A percentile compares a stretch with the other conserved stretches of the same genome.
Evolutionary conservation across 2,888 invertebrate species (phyloP).

Genomic region (Ophion obscuratus): DNA sequence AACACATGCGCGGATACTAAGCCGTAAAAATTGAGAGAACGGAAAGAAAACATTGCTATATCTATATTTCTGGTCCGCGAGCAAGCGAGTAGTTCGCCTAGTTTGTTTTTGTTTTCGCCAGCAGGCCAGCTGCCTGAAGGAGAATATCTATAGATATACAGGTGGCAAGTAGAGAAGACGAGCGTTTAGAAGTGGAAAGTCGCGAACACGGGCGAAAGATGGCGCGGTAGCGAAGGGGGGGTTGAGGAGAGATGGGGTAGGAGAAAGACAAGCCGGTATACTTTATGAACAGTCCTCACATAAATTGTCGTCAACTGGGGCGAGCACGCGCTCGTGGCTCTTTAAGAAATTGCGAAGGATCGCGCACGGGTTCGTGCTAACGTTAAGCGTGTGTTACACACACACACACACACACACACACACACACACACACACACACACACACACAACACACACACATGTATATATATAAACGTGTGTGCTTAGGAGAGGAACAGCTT

Average conservation of each 20-base stretch:
- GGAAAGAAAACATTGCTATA: constrained; percentile 35
- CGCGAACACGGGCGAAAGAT: background rate
- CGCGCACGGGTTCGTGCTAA: constrained; percentile 58
- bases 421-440: no score
- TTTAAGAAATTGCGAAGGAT: constrained; percentile 84
- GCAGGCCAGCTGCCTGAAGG: background rate
- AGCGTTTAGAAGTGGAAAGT: background rate
- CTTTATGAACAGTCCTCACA: constrained; percentile 84
- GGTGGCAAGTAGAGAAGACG: background rate
- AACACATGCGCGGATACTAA: constrained; percentile 69
- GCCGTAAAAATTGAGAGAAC: constrained; percentile 52
- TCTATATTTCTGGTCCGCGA: constrained; percentile 20
- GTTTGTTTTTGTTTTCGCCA: constrained; percentile 26
- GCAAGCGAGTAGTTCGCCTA: background rate
- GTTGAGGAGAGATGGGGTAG: background rate
- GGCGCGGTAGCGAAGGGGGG: constrained; percentile 8
- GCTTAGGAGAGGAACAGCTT: constrained; percentile 80
- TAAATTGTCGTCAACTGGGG: constrained; percentile 80
- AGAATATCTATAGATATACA: background rate
- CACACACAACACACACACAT: no score
- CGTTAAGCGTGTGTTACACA: background rate
- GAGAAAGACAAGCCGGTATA: constrained; percentile 67
- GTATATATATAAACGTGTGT: background rate
- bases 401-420: no score
- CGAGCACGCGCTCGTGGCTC: constrained; percentile 75